These are phyloP conservation scores for Diabrotica balteata DNA, from an alignment of 2,888 invertebrate genomes.

Conservation along the genomic window DNA sequence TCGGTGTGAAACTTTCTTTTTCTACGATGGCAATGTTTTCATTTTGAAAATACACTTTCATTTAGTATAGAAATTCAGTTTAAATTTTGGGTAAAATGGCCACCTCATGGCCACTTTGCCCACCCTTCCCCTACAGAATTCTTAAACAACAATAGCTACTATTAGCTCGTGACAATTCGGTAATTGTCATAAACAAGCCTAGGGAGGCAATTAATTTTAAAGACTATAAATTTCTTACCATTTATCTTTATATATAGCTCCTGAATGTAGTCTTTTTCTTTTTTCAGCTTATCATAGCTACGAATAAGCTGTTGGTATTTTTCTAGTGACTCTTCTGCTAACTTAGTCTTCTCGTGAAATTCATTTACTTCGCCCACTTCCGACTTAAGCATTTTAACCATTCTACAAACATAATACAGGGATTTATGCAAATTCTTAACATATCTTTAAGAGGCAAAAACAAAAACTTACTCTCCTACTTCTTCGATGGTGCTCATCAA, in stretches of 20 bases:
- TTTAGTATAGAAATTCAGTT: too few species aligned
- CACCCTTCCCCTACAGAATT: too few species aligned
- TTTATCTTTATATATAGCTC: constrained; percentile 41
- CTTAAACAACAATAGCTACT: too few species aligned
- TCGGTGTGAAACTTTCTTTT: too few species aligned
- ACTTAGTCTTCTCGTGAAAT: constrained; percentile 36
- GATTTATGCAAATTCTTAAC: neutral
- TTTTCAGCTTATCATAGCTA: constrained; percentile 36
- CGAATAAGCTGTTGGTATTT: constrained; percentile 36
- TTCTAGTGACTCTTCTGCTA: constrained; percentile 35
- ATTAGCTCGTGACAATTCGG: too few species aligned
- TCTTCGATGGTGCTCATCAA: constrained; percentile 41
- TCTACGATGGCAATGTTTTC: too few species aligned
- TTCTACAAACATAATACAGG: constrained; percentile 32
- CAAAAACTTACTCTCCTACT: constrained; percentile 34
- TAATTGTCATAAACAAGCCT: neutral
- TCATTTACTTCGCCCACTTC: constrained; percentile 32
- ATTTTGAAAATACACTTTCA: too few species aligned
- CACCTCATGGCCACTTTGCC: too few species aligned
- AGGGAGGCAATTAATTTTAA: neutral
- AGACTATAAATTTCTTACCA: constrained; percentile 30
- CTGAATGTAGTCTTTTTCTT: constrained; percentile 41
- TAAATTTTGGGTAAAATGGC: too few species aligned
- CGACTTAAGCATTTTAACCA: constrained; percentile 35
- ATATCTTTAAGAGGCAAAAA: neutral